phyloP scores from a whole-genome alignment of 2,888 invertebrate species.

The Elysia crispata region DNA sequence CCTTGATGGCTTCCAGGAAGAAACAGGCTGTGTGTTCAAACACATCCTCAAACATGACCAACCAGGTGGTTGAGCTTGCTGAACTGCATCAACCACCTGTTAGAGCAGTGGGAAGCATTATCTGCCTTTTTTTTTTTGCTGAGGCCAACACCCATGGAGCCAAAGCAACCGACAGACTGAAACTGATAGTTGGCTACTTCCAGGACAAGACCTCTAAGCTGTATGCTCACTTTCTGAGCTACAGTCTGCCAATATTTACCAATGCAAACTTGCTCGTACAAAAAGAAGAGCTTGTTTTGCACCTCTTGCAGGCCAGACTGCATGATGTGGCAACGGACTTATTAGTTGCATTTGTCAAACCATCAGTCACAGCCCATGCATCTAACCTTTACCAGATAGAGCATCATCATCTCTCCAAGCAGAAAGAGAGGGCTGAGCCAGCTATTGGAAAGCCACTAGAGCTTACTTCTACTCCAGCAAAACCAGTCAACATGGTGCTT shows the following conservation, averaged over 20 bases:
- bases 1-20: conserved; percentile 12
- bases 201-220: neutral
- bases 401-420: neutral
- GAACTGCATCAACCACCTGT: neutral
- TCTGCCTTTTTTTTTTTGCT: too few species aligned
- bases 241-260: conserved; percentile 4
- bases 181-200: too few species aligned
- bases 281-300: neutral
- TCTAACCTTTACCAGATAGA: neutral
- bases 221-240: neutral
- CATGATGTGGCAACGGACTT: neutral
- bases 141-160: too few species aligned
- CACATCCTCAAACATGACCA: conserved; percentile 39
- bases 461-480: too few species aligned
- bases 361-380: neutral
- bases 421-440: neutral
- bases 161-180: too few species aligned
- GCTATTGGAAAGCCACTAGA: too few species aligned
- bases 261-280: conserved; percentile 5
- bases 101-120: conserved; percentile 36
- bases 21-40: neutral
- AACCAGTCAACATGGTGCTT: too few species aligned
- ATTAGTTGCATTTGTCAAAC: conserved; percentile 13
- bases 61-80: too few species aligned
- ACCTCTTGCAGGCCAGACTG: neutral